Evolutionary conservation across 2,797 vertebrate genomes (phyloP).

Genomic region (Macrochelys suwanniensis): DNA sequence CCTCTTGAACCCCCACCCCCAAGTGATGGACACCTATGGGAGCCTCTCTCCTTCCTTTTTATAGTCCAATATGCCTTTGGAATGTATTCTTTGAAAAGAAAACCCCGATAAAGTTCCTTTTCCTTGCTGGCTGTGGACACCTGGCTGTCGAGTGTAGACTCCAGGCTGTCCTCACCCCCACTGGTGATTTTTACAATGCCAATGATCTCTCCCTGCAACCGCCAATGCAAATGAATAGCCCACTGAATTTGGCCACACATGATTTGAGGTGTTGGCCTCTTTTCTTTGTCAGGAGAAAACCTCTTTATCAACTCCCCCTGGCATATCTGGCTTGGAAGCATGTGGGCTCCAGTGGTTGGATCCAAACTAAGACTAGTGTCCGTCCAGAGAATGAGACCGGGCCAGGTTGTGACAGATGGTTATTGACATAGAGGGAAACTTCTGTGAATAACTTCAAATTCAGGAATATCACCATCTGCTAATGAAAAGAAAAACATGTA

Average conservation of each 20-base stretch:
- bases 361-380: neutral
- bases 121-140: neutral
- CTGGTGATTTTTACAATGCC: neutral
- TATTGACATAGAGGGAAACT: neutral
- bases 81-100: neutral
- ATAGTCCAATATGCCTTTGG: neutral
- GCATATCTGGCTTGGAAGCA: neutral
- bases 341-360: neutral
- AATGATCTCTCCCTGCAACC: neutral
- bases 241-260: neutral
- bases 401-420: neutral
- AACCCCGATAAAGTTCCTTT: neutral
- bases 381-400: neutral
- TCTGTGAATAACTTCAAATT: neutral
- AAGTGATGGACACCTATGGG: neutral
- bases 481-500: neutral
- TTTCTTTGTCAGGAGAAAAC: neutral
- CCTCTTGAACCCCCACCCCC: neutral
- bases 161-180: neutral
- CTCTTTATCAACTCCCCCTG: neutral
- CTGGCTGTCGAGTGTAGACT: fast-evolving
- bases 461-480: neutral
- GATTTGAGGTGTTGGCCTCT: neutral
- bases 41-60: neutral
- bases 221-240: neutral